These are phyloP conservation scores for Drymonia ruficornis DNA, from an alignment of 2,888 invertebrate genomes.

Conservation along the genomic window DNA sequence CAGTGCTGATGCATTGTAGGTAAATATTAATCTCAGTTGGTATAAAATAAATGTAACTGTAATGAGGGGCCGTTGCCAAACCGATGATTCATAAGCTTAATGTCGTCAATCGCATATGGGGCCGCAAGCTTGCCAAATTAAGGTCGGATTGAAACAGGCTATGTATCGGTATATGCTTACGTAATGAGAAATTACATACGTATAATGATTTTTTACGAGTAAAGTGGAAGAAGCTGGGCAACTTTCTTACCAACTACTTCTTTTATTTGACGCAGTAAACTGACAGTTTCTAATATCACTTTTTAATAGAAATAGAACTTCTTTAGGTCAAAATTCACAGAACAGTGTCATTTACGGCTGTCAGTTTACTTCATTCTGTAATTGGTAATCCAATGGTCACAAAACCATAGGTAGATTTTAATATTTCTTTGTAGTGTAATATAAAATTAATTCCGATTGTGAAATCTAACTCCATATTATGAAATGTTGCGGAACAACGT, in stretches of 20 bases:
- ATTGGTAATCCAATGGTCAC: no score
- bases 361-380: no score
- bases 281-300: no score
- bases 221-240: no score
- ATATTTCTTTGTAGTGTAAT: no score
- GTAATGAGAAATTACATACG: not conserved
- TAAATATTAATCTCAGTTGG: constrained; percentile 27
- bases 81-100: constrained; percentile 45
- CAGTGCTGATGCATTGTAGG: constrained; percentile 30
- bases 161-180: constrained; percentile 12
- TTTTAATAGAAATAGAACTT: no score
- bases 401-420: no score
- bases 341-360: no score
- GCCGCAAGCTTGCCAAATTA: constrained; percentile 34
- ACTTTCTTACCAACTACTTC: no score
- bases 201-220: not conserved
- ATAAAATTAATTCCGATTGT: no score
- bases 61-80: constrained; percentile 46
- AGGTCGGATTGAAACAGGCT: constrained; percentile 22
- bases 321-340: no score
- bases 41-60: constrained; percentile 32
- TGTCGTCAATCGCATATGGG: constrained; percentile 31
- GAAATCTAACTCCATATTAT: not conserved
- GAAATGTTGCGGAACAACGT: not conserved
- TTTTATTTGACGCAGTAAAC: no score